Evolutionary conservation across 2,888 invertebrate species (phyloP).

Genomic region (Sminthurides aquaticus): DNA sequence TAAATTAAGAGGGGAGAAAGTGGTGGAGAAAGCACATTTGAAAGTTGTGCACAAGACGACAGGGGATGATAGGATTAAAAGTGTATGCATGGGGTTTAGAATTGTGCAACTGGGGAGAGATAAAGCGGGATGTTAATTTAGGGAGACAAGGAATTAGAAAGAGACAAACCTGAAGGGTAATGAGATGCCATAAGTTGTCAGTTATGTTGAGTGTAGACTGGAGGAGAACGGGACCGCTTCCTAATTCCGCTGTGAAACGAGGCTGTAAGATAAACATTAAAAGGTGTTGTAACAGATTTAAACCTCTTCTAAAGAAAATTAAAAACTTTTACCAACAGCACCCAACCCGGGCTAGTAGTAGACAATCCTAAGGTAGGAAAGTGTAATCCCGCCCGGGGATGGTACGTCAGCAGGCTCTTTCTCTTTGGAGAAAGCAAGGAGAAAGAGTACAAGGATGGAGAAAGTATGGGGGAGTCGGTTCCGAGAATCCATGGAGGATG

Average conservation of each 20-base stretch:
- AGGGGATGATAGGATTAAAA: not conserved
- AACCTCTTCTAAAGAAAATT: no score
- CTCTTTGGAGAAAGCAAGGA: no score
- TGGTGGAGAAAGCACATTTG: no score
- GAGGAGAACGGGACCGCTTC: slow-evolving; percentile 40
- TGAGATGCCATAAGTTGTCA: slow-evolving; percentile 38
- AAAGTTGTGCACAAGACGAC: not conserved
- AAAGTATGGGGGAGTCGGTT: no score
- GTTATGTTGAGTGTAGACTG: slow-evolving; percentile 35
- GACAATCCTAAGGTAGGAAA: no score
- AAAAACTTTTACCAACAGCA: no score
- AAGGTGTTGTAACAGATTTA: no score
- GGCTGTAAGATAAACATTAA: slow-evolving; percentile 18
- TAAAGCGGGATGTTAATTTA: not conserved
- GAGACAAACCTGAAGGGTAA: slow-evolving; percentile 32
- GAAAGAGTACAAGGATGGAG: no score
- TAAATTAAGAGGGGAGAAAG: not conserved
- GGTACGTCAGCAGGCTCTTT: no score
- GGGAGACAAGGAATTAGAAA: not conserved
- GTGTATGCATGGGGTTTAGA: not conserved
- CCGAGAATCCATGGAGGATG: no score
- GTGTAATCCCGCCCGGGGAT: no score
- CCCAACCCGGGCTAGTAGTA: no score
- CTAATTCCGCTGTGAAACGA: slow-evolving; percentile 40
- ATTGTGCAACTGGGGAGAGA: not conserved